These are phyloP conservation scores for Diplolepis rosae DNA, from an alignment of 2,888 invertebrate genomes.

Conservation along the genomic window DNA sequence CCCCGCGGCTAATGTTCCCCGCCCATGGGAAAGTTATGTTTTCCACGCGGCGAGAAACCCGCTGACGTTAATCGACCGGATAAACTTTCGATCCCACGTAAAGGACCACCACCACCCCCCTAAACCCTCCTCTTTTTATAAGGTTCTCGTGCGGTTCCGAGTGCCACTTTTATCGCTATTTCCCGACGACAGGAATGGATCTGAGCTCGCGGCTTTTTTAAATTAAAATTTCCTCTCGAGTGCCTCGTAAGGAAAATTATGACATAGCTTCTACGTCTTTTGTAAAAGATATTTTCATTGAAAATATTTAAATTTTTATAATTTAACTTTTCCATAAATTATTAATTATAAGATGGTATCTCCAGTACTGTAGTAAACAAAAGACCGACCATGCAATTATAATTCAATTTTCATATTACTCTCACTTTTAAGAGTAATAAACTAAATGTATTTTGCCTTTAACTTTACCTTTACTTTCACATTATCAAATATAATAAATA, in stretches of 20 bases:
- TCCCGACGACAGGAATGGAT: conserved; percentile 14
- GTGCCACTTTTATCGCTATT: conserved; percentile 28
- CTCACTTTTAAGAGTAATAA: neutral
- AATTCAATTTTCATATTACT: no score
- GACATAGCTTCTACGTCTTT: neutral
- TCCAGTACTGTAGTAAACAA: no score
- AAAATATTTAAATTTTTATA: neutral
- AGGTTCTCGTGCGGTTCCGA: conserved; percentile 18
- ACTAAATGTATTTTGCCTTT: neutral
- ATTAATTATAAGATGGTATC: no score
- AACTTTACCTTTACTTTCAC: no score
- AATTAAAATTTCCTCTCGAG: neutral
- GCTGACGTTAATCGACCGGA: conserved; percentile 48
- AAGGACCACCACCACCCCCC: no score
- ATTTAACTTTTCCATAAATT: neutral
- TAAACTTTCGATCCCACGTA: conserved; percentile 48
- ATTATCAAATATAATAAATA: no score
- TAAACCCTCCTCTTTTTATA: conserved; percentile 1
- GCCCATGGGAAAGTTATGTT: conserved; percentile 49
- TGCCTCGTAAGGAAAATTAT: neutral
- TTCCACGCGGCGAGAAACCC: conserved; percentile 48
- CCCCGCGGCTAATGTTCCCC: conserved; percentile 51
- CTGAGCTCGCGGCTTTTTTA: neutral
- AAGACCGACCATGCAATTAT: no score
- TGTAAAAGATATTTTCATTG: neutral